Evolutionary conservation across 2,113 vertebrate genomes (phyloP).

Genomic region (Herpetotheres cachinnans): DNA sequence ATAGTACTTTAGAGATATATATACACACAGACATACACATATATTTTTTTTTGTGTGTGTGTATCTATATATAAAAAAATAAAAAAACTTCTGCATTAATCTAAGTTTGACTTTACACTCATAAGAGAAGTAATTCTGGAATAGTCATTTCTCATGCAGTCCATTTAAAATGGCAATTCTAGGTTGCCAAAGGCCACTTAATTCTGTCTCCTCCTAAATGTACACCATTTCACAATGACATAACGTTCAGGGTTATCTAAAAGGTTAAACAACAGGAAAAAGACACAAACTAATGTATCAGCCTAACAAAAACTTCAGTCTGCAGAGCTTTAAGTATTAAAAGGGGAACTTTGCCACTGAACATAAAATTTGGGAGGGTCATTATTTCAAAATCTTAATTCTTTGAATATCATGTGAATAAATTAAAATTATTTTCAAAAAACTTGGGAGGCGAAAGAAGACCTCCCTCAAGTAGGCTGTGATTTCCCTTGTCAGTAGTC

Average conservation of each 20-base stretch:
- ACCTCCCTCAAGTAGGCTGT: background rate
- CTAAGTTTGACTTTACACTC: background rate
- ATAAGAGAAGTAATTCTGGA: background rate
- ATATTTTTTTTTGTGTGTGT: too few relatives aligned
- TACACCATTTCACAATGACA: background rate
- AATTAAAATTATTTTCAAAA: background rate
- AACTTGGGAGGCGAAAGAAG: rapidly evolving
- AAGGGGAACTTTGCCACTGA: background rate
- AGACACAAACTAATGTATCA: background rate
- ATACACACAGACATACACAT: background rate
- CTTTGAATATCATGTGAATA: background rate
- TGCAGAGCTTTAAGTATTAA: background rate
- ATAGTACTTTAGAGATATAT: background rate
- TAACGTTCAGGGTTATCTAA: background rate
- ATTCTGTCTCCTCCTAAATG: background rate
- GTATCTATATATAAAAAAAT: background rate
- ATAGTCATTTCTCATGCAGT: background rate
- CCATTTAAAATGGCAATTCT: background rate
- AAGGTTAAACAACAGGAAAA: background rate
- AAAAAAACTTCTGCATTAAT: background rate
- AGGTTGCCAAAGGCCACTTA: background rate
- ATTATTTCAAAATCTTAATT: background rate
- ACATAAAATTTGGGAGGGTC: background rate
- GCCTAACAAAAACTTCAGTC: background rate
- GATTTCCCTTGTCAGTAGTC: background rate